Evolutionary conservation across 2,888 invertebrate genomes (phyloP), one percentile per base, ranked within the genome.

Genomic region (Dysmachus trigonus): DNA sequence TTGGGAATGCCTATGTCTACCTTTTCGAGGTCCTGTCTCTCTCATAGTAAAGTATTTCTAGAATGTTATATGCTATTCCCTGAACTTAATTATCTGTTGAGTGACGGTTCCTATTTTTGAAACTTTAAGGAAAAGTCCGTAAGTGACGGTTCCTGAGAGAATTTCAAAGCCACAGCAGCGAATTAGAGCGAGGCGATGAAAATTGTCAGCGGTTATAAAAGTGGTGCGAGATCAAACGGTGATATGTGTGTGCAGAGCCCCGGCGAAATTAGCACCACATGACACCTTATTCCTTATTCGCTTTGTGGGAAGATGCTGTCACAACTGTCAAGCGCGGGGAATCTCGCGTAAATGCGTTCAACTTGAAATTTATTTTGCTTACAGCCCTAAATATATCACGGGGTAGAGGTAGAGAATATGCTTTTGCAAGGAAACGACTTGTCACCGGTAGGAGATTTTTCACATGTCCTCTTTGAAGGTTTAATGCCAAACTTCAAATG

Each of bases 401-500:
- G 51, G 13, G n/a, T n/a, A n/a, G n/a, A n/a, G 33, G 31, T 62
- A 33, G 22, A 62, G 53, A 62, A 62, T 22, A 82, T 62, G 15
- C 47, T 77, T 47, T 33, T 22, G 41, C 77, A 77, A 22, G 62
- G 18, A 62, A 82, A 62, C 53, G 62, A 31, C 30, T 62, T 62
- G 53, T 35, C 81, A 82, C 81, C 53, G 62, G 47, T 35, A 82
- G 31, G 62, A 35, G 35, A 82, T 82, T 82, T 62, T 62, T 82
- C 81, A 22, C 62, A 82, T 82, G 53, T 82, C 62, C 53, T 35
- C 81, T 82, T 82, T 82, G 81, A 82, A 82, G 81, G 33, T 82
- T 82, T 82, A 35, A 82, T 82, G 81, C 81, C 62, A 33, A 33
- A 82, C 62, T 82, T 82, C 81, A 82, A 82, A 82, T 82, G 81